Base-by-base conservation (phyloP, 2,113 vertebrate species). In the Ptyas mucosa region DNA sequence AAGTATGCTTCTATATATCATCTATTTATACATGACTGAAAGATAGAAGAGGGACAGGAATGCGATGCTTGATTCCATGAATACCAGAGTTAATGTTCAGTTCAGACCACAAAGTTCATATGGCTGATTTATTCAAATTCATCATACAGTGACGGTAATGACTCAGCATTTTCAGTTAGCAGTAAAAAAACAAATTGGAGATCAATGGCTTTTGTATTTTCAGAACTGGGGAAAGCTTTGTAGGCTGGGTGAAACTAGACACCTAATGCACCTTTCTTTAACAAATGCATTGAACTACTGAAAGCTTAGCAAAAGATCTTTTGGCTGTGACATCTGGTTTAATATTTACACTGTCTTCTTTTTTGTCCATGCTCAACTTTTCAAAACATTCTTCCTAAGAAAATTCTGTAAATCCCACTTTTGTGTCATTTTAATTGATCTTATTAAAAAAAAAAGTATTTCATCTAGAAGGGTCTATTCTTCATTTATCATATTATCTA, bases 11-110 rank as follows among this genome's bases (percentile, higher is more conserved):
- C 69, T 89, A 53, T 89, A 11, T 85, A 54, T 49, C 88, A 85
- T 89, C 92, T 89, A 89, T 93, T 86, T 93, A 90, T 93, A 90
- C 52, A 52, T 52, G 88, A n/a, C 88, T 86, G 29, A 86, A 90
- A 46, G 20, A 93, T 46, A 86, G 54, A 52, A 89, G 81, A 23
- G n/a, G 75, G 75, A 21, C 75, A 24, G 3, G 43, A 90, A 86
- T 90, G 88, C 86, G 39, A 85, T 5, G 14, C 24, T 49, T 39
- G 21, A 39, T 93, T 93, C 88, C 92, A 93, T 86, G 53, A 86
- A 90, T 86, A 86, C 75, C 75, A 90, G 88, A 90, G 53, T 86
- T 61, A 93, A 93, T 89, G 14, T 86, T 86, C n/a, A 52, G 23
- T 55, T 69, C n/a, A 64, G 51, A 29, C 34, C 24, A 52, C 34